Percentiles rank a stretch among this genome's conserved stretches.
These are phyloP conservation scores for Syngnathus scovelli DNA, from an alignment of 2,113 vertebrate genomes.

Conservation along the genomic window DNA sequence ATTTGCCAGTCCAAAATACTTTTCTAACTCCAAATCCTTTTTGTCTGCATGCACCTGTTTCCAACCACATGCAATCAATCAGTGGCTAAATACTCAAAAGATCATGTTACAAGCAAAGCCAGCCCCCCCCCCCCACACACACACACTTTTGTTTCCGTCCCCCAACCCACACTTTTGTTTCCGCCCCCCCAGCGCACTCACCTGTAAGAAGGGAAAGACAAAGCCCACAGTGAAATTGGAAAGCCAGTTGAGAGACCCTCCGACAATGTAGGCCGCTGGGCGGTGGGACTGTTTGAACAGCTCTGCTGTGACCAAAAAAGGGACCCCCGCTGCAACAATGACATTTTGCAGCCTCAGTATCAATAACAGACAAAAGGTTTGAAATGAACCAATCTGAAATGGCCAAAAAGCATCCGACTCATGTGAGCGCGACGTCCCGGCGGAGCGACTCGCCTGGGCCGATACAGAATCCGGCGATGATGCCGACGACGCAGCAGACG, in stretches of 20 bases:
- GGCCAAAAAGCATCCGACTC: not conserved
- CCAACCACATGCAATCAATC: too few relatives aligned
- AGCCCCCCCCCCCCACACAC: too few relatives aligned
- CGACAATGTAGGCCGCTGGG: conserved; percentile 80
- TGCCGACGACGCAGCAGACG: conserved; percentile 81
- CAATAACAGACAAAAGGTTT: not conserved
- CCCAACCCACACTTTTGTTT: too few relatives aligned
- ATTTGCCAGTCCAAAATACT: too few relatives aligned
- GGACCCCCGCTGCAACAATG: conserved; percentile 72
- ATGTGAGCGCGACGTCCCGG: not conserved
- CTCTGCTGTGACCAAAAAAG: conserved; percentile 86
- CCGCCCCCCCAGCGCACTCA: conserved; percentile 32
- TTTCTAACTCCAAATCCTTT: too few relatives aligned
- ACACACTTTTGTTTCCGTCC: too few relatives aligned
- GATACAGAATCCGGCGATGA: conserved; percentile 87
- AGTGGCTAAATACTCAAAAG: too few relatives aligned
- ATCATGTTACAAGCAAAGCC: too few relatives aligned
- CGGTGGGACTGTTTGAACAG: conserved; percentile 86
- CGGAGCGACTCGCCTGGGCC: conserved; percentile 77
- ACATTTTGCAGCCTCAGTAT: not conserved
- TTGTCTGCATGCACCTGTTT: too few relatives aligned
- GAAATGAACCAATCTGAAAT: not conserved
- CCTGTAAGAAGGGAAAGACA: conserved; percentile 88
- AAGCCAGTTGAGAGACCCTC: conserved; percentile 86
- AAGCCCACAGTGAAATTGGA: conserved; percentile 90